Evolutionary conservation across 2,797 vertebrate genomes (phyloP).

Genomic region (Centropyge bicolor): DNA sequence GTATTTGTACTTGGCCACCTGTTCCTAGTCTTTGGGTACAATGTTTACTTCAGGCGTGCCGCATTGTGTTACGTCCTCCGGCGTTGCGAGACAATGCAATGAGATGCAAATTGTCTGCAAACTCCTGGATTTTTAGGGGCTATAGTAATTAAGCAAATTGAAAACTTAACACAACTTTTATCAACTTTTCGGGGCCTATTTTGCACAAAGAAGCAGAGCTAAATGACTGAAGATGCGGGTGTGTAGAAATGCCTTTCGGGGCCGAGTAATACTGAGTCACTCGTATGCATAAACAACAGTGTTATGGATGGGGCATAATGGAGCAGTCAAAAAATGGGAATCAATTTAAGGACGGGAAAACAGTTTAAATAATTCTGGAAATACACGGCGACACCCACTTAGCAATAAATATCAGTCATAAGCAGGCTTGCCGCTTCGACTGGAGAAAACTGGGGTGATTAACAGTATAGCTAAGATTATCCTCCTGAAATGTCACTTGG

Average conservation of each 20-base stretch:
- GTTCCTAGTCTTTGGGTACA: conserved; percentile 54
- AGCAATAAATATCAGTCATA: neutral
- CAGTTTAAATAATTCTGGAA: neutral
- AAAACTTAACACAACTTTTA: conserved; percentile 39
- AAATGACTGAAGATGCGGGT: neutral
- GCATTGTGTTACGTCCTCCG: conserved; percentile 29
- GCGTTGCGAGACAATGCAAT: conserved; percentile 29
- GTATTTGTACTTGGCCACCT: conserved; percentile 64
- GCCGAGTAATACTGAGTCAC: neutral
- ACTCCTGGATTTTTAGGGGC: conserved; percentile 30
- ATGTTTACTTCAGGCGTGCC: conserved; percentile 52
- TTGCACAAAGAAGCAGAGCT: conserved; percentile 6
- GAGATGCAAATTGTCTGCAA: conserved; percentile 45
- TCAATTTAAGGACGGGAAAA: neutral
- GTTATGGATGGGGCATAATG: neutral
- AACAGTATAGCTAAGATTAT: neutral
- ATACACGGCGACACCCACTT: neutral
- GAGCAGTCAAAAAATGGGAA: neutral
- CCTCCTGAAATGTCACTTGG: neutral
- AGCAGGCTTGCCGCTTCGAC: neutral
- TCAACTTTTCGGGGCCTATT: conserved; percentile 33
- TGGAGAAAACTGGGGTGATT: neutral
- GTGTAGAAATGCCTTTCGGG: neutral
- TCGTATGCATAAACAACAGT: neutral
- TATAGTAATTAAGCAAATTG: conserved; percentile 40